phyloP scores from a whole-genome alignment of 2,797 vertebrate genomes.

The Falco novaeseelandiae region DNA sequence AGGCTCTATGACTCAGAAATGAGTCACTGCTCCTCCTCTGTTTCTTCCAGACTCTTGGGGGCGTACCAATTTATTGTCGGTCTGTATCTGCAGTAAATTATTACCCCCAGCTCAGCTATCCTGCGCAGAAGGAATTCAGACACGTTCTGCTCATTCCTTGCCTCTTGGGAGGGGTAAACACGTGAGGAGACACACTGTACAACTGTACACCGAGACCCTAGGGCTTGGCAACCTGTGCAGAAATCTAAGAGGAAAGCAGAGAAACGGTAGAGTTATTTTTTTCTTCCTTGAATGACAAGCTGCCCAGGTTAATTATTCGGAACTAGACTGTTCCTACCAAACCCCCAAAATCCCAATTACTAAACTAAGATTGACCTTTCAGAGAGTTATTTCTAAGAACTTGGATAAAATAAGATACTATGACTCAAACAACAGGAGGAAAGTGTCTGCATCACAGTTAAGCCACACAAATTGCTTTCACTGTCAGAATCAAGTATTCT shows the following conservation, averaged over 20 bases:
- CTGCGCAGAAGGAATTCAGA: background rate
- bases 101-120: conserved; percentile 7
- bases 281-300: background rate
- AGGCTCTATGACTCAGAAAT: conserved; percentile 64
- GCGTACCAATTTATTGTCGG: conserved; percentile 27
- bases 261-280: background rate
- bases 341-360: conserved; percentile 18
- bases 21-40: conserved; percentile 66
- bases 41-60: conserved; percentile 60
- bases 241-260: background rate
- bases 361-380: conserved; percentile 61
- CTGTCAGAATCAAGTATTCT: conserved; percentile 2
- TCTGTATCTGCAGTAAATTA: conserved; percentile 55
- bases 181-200: background rate
- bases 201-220: background rate
- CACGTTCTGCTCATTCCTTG: background rate
- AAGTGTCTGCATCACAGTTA: conserved; percentile 20
- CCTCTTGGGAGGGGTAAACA: background rate
- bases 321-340: background rate
- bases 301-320: background rate
- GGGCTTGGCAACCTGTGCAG: background rate
- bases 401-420: conserved; percentile 43
- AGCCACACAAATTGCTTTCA: conserved; percentile 2
- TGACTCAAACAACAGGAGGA: conserved; percentile 55
- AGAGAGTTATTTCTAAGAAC: conserved; percentile 46